These are phyloP conservation scores for Petrocephalus schoutedeni DNA, from an alignment of 2,797 vertebrate species.

Conservation along the genomic window DNA sequence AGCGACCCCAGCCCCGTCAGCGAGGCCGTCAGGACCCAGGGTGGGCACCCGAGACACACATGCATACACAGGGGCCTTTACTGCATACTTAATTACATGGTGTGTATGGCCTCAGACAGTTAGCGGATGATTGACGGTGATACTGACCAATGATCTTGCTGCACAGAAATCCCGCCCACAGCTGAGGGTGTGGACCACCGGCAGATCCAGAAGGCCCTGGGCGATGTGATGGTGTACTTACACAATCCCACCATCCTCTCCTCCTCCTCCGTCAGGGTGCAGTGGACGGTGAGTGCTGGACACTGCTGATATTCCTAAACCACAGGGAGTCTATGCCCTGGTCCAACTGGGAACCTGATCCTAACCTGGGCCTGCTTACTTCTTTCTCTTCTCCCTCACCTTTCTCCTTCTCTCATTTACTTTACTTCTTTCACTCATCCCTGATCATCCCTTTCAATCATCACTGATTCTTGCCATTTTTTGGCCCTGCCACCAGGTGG, in stretches of 20 bases:
- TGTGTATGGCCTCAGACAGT: neutral
- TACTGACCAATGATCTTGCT: conserved; percentile 11
- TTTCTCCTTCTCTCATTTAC: neutral
- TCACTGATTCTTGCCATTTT: neutral
- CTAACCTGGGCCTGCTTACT: neutral
- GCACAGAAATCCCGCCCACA: conserved; percentile 87
- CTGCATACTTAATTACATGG: neutral
- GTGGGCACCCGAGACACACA: conserved; percentile 50
- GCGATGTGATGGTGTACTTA: conserved; percentile 86
- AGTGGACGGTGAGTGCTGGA: conserved; percentile 84
- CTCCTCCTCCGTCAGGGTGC: conserved; percentile 89
- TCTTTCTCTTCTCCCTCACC: neutral
- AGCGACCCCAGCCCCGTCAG: conserved; percentile 96
- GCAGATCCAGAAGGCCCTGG: conserved; percentile 89
- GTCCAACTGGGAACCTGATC: neutral
- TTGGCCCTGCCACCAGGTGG: conserved; percentile 67
- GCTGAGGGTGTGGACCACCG: conserved; percentile 94
- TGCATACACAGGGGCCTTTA: neutral
- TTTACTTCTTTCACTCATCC: neutral
- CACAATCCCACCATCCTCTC: conserved; percentile 96
- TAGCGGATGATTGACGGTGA: neutral
- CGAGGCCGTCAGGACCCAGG: conserved; percentile 95
- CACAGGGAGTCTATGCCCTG: neutral
- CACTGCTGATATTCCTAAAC: too few relatives aligned
- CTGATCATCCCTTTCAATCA: too few relatives aligned